Evolutionary conservation across 1,140 invertebrate species (phyloP), one percentile per base, ranked within the genome.

Genomic region (Danaus melanippus): DNA sequence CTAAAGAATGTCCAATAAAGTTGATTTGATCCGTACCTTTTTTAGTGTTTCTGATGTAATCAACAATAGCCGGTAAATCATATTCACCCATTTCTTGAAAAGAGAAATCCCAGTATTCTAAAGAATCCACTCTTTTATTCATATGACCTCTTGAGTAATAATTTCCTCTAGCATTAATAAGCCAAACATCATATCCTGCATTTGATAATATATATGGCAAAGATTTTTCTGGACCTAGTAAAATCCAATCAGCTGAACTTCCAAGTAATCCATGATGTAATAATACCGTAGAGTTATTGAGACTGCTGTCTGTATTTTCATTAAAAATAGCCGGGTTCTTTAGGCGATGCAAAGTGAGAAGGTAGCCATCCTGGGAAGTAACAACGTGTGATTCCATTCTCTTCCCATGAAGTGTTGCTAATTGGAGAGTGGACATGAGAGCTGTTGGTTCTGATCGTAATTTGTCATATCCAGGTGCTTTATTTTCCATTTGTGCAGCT

Each of bases 211-310:
- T 74, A 62, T 89, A 91, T 3, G 93, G 89, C 71, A 91, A 69
- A n/a, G 89, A 91, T 66, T 89, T 90, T 49, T 90, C 76, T 6
- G 89, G 87, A 12, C 91, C 91, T 60, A 91, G 89, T 11, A 93
- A 77, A 12, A 96, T 89, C 90, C 91, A 96, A 78, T 94, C 92
- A 0, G 91, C 89, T 1, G 93, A 94, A 67, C 92, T 92, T 3
- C 90, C 91, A 0, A 95, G 74, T 8, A 95, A 81, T 1, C 94
- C 95, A 74, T 96, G 94, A 70, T 95, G 93, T 1, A 95, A 73
- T 42, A 92, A 88, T 8, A 93, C 88, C 46, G 74, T 72, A 46
- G 15, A 77, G 11, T 11, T 72, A 9, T 15, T 10, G 62, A 15
- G 9, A 11, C 9, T 50, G 42, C 32, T 32, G 17, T 48, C 42